Evolutionary conservation across 2,888 invertebrate genomes (phyloP).

Genomic region (Caenorhabditis virilis): DNA sequence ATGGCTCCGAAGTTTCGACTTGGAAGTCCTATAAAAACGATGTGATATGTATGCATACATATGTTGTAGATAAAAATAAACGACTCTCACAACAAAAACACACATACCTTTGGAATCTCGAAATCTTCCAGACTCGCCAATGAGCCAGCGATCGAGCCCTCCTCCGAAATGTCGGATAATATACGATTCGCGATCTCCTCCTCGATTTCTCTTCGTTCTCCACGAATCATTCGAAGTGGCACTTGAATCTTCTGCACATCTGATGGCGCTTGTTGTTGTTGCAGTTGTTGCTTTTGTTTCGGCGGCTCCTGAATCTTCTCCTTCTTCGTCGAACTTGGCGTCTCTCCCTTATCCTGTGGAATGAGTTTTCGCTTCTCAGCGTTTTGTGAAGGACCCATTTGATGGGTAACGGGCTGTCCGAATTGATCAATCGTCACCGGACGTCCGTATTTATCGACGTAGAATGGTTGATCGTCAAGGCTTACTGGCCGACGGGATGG

Average conservation of each 20-base stretch:
- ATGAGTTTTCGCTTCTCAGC: slow-evolving; percentile 45
- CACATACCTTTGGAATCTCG: slow-evolving; percentile 41
- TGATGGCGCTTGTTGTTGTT: not conserved
- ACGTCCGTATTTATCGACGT: slow-evolving; percentile 31
- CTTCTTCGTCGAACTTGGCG: slow-evolving; percentile 40
- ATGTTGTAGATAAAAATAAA: not conserved
- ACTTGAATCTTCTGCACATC: slow-evolving; percentile 15
- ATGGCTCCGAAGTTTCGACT: slow-evolving; percentile 45
- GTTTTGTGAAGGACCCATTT: slow-evolving; percentile 16
- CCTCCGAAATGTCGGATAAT: slow-evolving; percentile 68
- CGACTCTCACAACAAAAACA: not conserved
- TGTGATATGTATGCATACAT: not conserved
- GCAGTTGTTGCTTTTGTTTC: slow-evolving; percentile 1
- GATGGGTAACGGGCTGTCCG: slow-evolving; percentile 7
- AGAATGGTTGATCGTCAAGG: slow-evolving; percentile 27
- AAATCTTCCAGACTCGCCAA: slow-evolving; percentile 61
- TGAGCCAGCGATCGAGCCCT: slow-evolving; percentile 64
- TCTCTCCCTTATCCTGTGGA: slow-evolving; percentile 56
- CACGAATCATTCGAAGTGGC: slow-evolving; percentile 64
- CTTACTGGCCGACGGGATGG: slow-evolving; percentile 33
- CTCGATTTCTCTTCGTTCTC: slow-evolving; percentile 65
- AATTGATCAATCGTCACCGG: slow-evolving; percentile 23
- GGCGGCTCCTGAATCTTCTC: slow-evolving; percentile 11
- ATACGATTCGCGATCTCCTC: slow-evolving; percentile 68
- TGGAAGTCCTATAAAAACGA: slow-evolving; percentile 31